These are phyloP conservation scores for Tetragonisca angustula DNA, from an alignment of 2,888 invertebrate species.

Conservation along the genomic window DNA sequence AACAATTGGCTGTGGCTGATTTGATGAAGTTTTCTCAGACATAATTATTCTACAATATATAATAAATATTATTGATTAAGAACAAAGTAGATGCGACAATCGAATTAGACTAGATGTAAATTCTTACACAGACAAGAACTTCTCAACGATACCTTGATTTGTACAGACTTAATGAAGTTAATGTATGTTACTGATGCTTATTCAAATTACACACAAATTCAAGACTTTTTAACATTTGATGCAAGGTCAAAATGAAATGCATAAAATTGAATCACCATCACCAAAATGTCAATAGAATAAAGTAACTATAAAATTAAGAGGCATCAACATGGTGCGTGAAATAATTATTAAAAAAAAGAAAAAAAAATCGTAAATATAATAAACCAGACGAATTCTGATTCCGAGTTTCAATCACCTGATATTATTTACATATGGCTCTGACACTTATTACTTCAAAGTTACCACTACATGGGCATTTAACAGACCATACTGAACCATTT, in stretches of 20 bases:
- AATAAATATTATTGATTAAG: not conserved
- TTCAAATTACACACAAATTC: slow-evolving; percentile 18
- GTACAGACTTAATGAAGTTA: not conserved
- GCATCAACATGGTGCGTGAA: not conserved
- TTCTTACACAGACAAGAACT: not conserved
- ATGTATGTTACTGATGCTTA: slow-evolving; percentile 16
- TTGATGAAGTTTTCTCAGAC: slow-evolving; percentile 77
- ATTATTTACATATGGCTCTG: slow-evolving; percentile 68
- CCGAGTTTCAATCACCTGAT: slow-evolving; percentile 62
- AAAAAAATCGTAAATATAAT: slow-evolving; percentile 12
- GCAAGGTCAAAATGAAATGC: slow-evolving; percentile 43
- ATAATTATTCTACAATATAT: slow-evolving; percentile 65
- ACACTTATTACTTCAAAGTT: slow-evolving; percentile 46
- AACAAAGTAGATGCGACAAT: not conserved
- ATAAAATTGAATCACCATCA: not conserved
- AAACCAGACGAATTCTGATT: slow-evolving; percentile 6
- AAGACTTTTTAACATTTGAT: slow-evolving; percentile 19
- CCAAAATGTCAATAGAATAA: not conserved
- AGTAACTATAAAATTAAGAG: not conserved
- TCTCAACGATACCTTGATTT: not conserved
- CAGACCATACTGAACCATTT: slow-evolving; percentile 27
- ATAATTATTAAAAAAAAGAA: not conserved
- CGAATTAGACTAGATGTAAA: not conserved
- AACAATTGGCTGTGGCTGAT: slow-evolving; percentile 89
- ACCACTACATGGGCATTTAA: slow-evolving; percentile 20